These are phyloP conservation scores for Boloria euphrosyne DNA, from an alignment of 2,888 invertebrate species.

Conservation along the genomic window DNA sequence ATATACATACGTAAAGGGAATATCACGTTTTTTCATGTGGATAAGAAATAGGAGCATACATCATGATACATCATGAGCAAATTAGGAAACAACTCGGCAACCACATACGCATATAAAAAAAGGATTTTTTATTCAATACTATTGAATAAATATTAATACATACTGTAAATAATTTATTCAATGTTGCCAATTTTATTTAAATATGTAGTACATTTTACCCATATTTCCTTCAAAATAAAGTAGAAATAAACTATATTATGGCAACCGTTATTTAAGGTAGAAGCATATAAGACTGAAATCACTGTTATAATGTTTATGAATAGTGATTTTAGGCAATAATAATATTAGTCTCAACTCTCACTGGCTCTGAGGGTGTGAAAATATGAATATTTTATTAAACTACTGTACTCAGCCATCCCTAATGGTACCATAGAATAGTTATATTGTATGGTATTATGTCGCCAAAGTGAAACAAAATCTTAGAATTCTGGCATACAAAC, in stretches of 20 bases:
- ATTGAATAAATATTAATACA: too few relatives aligned
- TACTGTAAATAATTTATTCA: too few relatives aligned
- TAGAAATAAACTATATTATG: not conserved
- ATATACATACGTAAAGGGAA: too few relatives aligned
- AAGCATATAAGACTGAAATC: conserved; percentile 18
- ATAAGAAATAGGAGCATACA: too few relatives aligned
- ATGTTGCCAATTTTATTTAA: too few relatives aligned
- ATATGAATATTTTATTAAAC: conserved; percentile 30
- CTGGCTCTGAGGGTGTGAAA: conserved; percentile 25
- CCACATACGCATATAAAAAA: too few relatives aligned
- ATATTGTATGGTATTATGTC: not conserved
- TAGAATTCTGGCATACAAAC: too few relatives aligned
- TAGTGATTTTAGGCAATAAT: conserved; percentile 20
- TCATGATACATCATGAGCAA: too few relatives aligned
- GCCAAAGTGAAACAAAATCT: not conserved
- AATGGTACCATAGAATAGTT: conserved; percentile 2
- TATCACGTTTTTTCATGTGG: too few relatives aligned
- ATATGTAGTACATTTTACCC: not conserved
- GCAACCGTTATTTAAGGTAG: conserved; percentile 11
- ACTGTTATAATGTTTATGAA: conserved; percentile 17
- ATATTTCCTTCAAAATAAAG: not conserved
- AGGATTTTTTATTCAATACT: too few relatives aligned
- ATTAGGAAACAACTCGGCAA: too few relatives aligned
- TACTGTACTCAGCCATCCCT: conserved; percentile 13
- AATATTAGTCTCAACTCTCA: conserved; percentile 22